These are phyloP conservation scores for Pseudomyrmex dendroicus DNA, from an alignment of 1,140 invertebrate genomes.

Conservation along the genomic window DNA sequence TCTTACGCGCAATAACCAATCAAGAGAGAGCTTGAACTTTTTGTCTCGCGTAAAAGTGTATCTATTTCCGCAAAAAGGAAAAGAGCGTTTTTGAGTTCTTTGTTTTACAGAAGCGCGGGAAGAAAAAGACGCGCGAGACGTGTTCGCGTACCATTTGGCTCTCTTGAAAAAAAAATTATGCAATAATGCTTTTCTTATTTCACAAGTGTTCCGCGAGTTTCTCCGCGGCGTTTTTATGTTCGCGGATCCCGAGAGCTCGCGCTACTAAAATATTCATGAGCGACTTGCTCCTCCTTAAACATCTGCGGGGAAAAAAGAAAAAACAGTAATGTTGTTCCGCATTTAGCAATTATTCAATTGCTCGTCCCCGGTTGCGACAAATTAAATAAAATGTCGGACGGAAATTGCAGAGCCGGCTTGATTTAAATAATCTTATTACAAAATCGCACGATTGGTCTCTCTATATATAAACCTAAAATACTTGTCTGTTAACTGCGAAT, in stretches of 20 bases:
- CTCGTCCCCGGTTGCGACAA: conserved; percentile 4
- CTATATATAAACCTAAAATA: background rate
- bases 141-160: conserved; percentile 24
- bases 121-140: conserved; percentile 1
- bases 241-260: conserved; percentile 10
- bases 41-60: background rate
- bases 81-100: background rate
- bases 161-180: conserved; percentile 19
- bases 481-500: background rate
- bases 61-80: background rate
- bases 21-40: too few species aligned
- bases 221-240: conserved; percentile 9
- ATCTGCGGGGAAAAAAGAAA: conserved; percentile 8
- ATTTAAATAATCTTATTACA: background rate
- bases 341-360: conserved; percentile 56
- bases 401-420: background rate
- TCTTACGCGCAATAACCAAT: background rate
- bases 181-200: conserved; percentile 47
- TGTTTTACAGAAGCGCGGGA: background rate
- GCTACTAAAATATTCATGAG: conserved; percentile 57
- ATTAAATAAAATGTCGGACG: conserved; percentile 13
- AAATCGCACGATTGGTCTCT: background rate
- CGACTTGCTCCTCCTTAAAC: conserved; percentile 6
- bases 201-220: background rate
- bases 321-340: conserved; percentile 32